Evolutionary conservation across 2,113 vertebrate genomes (phyloP).

Genomic region (Bujurquina vittata): DNA sequence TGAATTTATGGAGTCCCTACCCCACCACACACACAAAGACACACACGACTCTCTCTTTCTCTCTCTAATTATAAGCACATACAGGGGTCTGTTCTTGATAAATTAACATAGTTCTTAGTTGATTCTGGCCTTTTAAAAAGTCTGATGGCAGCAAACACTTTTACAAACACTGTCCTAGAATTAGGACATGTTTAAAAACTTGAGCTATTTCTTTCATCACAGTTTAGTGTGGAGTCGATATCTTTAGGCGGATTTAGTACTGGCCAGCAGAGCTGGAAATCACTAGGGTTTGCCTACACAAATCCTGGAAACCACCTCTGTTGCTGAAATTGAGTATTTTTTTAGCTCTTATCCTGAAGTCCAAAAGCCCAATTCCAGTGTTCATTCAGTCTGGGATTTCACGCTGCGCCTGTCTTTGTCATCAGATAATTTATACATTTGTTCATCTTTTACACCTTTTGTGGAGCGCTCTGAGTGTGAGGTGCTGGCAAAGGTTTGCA

Average conservation of each 20-base stretch:
- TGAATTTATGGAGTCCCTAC: conserved; percentile 45
- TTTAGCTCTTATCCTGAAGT: conserved; percentile 29
- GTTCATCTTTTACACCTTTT: conserved; percentile 53
- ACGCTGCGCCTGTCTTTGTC: conserved; percentile 42
- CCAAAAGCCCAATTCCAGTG: conserved; percentile 34
- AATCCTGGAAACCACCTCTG: conserved; percentile 20
- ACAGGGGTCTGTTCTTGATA: conserved; percentile 57
- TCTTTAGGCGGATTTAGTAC: conserved; percentile 25
- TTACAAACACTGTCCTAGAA: conserved; percentile 43
- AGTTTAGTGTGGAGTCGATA: conserved; percentile 14
- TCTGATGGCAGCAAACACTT: conserved; percentile 56
- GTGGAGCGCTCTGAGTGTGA: conserved; percentile 3
- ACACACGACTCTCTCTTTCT: neutral
- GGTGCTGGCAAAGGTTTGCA: conserved; percentile 33
- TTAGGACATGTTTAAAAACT: conserved; percentile 62
- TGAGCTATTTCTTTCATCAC: conserved; percentile 60
- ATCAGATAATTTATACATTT: conserved; percentile 63
- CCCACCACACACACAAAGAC: neutral
- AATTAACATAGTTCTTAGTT: conserved; percentile 45
- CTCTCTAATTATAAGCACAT: conserved; percentile 39
- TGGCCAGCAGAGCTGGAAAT: conserved; percentile 1
- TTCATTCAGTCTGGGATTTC: conserved; percentile 53
- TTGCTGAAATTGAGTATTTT: conserved; percentile 1
- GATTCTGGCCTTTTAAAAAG: conserved; percentile 65
- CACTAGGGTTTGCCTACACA: conserved; percentile 20